These are phyloP conservation scores for Sorex araneus DNA, from an alignment of 2,113 vertebrate species.

Conservation along the genomic window DNA sequence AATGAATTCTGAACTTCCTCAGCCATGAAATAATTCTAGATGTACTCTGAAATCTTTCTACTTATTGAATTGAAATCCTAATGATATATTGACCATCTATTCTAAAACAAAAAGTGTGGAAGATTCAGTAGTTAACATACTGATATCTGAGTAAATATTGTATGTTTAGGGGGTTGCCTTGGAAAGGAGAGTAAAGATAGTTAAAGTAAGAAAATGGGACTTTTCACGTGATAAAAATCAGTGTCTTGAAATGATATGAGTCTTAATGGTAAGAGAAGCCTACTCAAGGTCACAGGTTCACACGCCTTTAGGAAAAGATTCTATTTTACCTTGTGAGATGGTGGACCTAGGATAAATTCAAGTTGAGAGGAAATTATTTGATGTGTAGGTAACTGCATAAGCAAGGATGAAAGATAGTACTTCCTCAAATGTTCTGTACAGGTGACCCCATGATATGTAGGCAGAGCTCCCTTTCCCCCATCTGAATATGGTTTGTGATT, in stretches of 20 bases:
- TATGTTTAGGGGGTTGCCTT: not conserved
- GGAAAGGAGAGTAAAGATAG: not conserved
- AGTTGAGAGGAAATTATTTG: not conserved
- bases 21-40: not conserved
- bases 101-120: not conserved
- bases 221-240: not conserved
- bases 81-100: not conserved
- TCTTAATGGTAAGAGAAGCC: not conserved
- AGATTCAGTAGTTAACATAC: not conserved
- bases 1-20: not conserved
- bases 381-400: not conserved
- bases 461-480: too few relatives aligned
- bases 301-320: not conserved
- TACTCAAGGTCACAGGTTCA: not conserved
- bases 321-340: not conserved
- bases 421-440: not conserved
- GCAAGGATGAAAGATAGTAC: not conserved
- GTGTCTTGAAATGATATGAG: not conserved
- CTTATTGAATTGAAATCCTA: not conserved
- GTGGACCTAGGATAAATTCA: not conserved
- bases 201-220: not conserved
- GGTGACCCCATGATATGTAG: not conserved
- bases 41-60: not conserved
- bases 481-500: not conserved
- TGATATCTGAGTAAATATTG: too few relatives aligned